Evolutionary conservation across 2,113 vertebrate species (phyloP).

Genomic region (Rana temporaria): DNA sequence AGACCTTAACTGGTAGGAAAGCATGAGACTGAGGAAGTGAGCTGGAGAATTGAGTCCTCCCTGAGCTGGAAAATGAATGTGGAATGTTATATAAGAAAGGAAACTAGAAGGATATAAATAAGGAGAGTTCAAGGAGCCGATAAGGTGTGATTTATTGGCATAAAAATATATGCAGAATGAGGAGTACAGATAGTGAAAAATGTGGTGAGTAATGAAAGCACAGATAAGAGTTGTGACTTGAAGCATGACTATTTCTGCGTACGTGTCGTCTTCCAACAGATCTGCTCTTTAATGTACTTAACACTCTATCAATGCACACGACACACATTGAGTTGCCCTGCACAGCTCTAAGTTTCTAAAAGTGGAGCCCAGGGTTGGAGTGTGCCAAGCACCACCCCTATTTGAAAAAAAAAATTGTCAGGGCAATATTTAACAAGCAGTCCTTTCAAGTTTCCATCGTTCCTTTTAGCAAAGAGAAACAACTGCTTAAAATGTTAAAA

Average conservation of each 20-base stretch:
- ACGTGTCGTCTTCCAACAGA: not conserved
- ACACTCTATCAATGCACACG: not conserved
- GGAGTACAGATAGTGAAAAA: constrained; percentile 27
- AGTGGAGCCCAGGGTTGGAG: not conserved
- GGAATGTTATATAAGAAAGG: not conserved
- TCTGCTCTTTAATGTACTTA: not conserved
- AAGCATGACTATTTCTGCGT: not conserved
- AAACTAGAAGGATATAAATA: constrained; percentile 8
- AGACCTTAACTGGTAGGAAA: not conserved
- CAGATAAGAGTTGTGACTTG: constrained; percentile 20
- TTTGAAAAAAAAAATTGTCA: too few relatives aligned
- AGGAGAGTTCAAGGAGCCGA: constrained; percentile 8
- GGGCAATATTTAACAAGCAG: not conserved
- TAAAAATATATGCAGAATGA: constrained; percentile 33
- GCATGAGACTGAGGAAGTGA: not conserved
- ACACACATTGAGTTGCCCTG: not conserved
- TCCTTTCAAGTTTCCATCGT: not conserved
- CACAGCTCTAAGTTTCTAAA: not conserved
- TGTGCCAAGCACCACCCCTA: constrained; percentile 3
- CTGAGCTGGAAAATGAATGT: constrained; percentile 1
- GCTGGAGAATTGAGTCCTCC: not conserved
- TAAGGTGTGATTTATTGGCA: constrained; percentile 6
- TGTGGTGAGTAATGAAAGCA: constrained; percentile 28
- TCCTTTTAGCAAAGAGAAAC: not conserved
- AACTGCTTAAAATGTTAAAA: not conserved